Evolutionary conservation across 2,888 invertebrate genomes (phyloP).

Genomic region (Noctua janthina): DNA sequence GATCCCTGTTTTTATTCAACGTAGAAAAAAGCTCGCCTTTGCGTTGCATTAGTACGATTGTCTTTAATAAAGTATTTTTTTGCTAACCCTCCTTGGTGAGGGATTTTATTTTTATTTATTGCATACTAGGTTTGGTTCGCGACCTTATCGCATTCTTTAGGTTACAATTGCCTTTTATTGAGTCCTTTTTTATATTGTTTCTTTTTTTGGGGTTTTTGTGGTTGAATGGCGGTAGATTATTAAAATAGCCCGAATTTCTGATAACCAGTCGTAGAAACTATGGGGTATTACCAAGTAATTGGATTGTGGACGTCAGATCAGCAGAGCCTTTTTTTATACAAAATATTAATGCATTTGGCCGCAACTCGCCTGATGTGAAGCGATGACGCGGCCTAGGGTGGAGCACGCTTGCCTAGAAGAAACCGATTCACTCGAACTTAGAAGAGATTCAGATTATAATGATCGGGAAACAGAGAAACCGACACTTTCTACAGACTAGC

Average conservation of each 20-base stretch:
- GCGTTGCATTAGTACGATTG: slow-evolving; percentile 68
- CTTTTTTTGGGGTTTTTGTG: not conserved
- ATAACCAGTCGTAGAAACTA: not conserved
- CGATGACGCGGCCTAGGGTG: not conserved
- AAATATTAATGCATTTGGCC: not conserved
- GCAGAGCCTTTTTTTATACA: not conserved
- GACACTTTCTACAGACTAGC: not conserved
- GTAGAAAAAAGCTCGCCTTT: slow-evolving; percentile 48
- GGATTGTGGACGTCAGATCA: not conserved
- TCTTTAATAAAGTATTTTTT: slow-evolving; percentile 65
- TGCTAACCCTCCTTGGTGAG: slow-evolving; percentile 53
- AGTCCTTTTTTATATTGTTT: slow-evolving; percentile 12
- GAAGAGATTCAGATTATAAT: not conserved
- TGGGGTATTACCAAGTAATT: not conserved
- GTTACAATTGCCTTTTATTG: slow-evolving; percentile 36
- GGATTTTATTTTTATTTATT: slow-evolving; percentile 65
- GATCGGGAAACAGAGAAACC: not conserved
- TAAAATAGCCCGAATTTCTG: not conserved
- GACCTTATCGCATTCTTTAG: slow-evolving; percentile 42
- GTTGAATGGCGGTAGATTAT: not conserved
- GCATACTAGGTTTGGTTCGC: slow-evolving; percentile 41
- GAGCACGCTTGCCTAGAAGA: not conserved
- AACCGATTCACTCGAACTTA: not conserved
- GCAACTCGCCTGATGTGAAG: not conserved
- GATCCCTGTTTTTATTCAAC: slow-evolving; percentile 62